These are phyloP conservation scores for Nothobranchius kuhntae DNA, from an alignment of 2,113 vertebrate species.

Conservation along the genomic window DNA sequence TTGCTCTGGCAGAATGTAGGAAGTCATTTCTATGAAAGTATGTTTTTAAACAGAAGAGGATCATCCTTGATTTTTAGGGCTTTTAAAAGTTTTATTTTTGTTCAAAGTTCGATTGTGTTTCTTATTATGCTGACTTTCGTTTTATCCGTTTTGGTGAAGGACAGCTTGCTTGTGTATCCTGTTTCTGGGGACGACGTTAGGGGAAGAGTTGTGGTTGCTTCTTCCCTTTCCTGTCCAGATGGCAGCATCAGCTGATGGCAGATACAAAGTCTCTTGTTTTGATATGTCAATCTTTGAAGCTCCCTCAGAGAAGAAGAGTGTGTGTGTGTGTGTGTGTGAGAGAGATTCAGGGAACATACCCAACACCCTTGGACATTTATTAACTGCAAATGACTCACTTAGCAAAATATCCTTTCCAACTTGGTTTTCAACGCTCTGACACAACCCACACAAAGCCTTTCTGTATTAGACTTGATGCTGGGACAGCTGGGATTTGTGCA, in stretches of 20 bases:
- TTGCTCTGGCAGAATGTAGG: not conserved
- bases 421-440: slow-evolving; percentile 32
- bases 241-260: slow-evolving; percentile 66
- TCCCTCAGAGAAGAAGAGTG: slow-evolving; percentile 37
- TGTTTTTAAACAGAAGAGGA: not conserved
- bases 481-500: slow-evolving; percentile 53
- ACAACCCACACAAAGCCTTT: slow-evolving; percentile 47
- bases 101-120: too few species aligned
- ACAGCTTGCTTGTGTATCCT: slow-evolving; percentile 10
- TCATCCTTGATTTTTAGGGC: not conserved
- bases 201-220: slow-evolving; percentile 42
- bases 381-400: slow-evolving; percentile 23
- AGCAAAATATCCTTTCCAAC: not conserved
- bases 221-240: slow-evolving; percentile 76
- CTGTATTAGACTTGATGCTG: slow-evolving; percentile 46
- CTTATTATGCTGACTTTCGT: not conserved
- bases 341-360: slow-evolving; percentile 1
- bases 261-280: slow-evolving; percentile 41
- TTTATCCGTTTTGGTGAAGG: slow-evolving; percentile 8
- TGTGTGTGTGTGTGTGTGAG: slow-evolving; percentile 37
- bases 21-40: not conserved
- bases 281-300: slow-evolving; percentile 36
- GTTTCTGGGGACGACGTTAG: slow-evolving; percentile 41
- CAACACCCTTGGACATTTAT: not conserved
- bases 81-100: not conserved